Conservation (phyloP, 2,797 vertebrate species). For the Sebastiscus tertius region DNA sequence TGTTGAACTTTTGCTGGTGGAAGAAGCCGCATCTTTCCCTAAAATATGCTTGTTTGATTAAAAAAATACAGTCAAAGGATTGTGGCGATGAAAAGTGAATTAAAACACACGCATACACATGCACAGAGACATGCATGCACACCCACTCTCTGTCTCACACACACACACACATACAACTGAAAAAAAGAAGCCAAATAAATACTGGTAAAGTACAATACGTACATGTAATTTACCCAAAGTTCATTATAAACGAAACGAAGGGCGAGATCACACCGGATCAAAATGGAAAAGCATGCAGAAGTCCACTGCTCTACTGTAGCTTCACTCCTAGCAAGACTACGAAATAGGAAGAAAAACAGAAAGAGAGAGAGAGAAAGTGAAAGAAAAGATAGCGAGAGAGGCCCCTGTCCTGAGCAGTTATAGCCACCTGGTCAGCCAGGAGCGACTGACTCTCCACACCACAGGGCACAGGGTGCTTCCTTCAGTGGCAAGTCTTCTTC, state of each 20-base stretch:
- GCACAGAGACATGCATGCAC: conserved; percentile 58
- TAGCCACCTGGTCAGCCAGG: conserved; percentile 69
- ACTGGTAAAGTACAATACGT: conserved; percentile 70
- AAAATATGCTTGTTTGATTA: conserved; percentile 54
- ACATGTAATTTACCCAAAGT: conserved; percentile 72
- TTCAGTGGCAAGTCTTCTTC: conserved; percentile 76
- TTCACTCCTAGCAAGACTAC: conserved; percentile 82
- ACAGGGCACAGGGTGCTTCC: conserved; percentile 61
- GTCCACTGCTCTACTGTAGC: conserved; percentile 83
- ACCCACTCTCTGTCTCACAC: conserved; percentile 26
- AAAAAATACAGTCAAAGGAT: conserved; percentile 68
- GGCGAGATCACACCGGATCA: conserved; percentile 73
- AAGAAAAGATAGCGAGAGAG: conserved; percentile 51
- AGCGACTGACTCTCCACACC: conserved; percentile 59
- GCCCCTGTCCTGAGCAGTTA: conserved; percentile 80
- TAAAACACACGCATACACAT: conserved; percentile 65
- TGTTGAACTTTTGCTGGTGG: conserved; percentile 38
- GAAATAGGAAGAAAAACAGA: conserved; percentile 57
- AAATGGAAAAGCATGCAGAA: conserved; percentile 82
- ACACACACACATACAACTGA: conserved; percentile 41
- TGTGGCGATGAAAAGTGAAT: conserved; percentile 65
- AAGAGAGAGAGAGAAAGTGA: conserved; percentile 41
- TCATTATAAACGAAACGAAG: conserved; percentile 70
- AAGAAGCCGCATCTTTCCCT: conserved; percentile 43
- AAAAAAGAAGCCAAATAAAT: conserved; percentile 72